phyloP scores from a whole-genome alignment of 2,113 vertebrate species.

The Ardeotis arabs region DNA sequence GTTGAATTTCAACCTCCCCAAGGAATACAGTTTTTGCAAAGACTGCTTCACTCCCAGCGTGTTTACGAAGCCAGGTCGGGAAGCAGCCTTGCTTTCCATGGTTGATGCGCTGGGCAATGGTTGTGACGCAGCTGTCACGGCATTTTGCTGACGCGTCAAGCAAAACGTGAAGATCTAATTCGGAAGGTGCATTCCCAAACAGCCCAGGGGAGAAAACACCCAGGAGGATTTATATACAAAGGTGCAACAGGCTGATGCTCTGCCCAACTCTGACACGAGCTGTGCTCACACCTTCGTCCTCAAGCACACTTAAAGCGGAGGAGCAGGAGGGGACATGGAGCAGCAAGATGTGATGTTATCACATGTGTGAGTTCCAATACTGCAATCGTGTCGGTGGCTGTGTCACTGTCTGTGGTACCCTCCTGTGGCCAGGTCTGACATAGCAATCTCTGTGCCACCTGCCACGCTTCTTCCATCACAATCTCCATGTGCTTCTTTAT shows the following conservation, averaged over 20 bases:
- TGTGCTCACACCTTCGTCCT: rapidly evolving
- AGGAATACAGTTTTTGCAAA: neutral
- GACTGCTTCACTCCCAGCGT: rapidly evolving
- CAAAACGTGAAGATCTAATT: neutral
- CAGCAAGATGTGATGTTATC: rapidly evolving
- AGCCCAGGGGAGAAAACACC: neutral
- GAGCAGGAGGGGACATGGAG: rapidly evolving
- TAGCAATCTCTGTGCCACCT: neutral
- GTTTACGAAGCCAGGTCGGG: neutral
- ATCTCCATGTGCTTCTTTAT: rapidly evolving
- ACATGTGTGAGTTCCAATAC: rapidly evolving
- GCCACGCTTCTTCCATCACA: rapidly evolving
- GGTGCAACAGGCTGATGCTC: neutral
- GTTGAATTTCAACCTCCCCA: neutral
- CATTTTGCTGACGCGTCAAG: neutral
- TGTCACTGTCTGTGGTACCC: slow-evolving; percentile 47
- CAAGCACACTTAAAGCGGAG: rapidly evolving
- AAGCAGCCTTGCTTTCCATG: rapidly evolving
- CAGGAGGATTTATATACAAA: rapidly evolving
- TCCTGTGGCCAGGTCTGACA: slow-evolving; percentile 47
- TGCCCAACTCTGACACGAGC: rapidly evolving
- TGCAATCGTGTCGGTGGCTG: neutral
- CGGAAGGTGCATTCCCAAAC: neutral
- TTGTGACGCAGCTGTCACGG: neutral
- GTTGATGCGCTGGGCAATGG: neutral